A percentile compares a stretch with the other conserved stretches of the same genome.
These are phyloP conservation scores for Chauna torquata DNA, from an alignment of 2,113 vertebrate genomes.

Conservation along the genomic window DNA sequence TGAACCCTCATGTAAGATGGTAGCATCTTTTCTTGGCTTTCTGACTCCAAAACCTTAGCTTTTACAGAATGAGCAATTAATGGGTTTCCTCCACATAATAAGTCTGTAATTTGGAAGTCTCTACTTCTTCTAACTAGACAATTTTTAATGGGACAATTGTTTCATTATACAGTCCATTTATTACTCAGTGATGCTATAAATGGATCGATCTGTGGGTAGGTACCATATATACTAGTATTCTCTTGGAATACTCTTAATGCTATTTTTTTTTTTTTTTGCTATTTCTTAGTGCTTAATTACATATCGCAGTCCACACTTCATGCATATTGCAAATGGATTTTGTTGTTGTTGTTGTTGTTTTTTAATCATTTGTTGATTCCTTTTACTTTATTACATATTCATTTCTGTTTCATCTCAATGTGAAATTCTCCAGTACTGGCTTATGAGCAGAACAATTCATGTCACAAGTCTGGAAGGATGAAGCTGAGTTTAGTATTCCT, in stretches of 20 bases:
- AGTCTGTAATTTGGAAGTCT: background rate
- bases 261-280: background rate
- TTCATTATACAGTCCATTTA: background rate
- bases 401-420: background rate
- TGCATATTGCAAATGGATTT: background rate
- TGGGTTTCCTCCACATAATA: background rate
- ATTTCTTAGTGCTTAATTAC: background rate
- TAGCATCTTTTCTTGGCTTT: background rate
- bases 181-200: conserved; percentile 20
- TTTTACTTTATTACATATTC: background rate
- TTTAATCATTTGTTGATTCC: background rate
- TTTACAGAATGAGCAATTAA: background rate
- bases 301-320: background rate
- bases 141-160: conserved; percentile 1
- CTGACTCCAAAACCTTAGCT: background rate
- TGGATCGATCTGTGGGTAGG: conserved; percentile 2
- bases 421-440: background rate
- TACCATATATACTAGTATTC: background rate
- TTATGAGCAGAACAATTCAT: background rate
- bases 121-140: background rate
- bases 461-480: background rate
- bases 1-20: background rate
- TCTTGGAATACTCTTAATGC: background rate
- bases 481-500: background rate
- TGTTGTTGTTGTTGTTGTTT: background rate